Percentiles rank a stretch among this genome's conserved stretches.
phyloP scores from a whole-genome alignment of 1,140 invertebrate species.

The Caenorhabditis briggsae region DNA sequence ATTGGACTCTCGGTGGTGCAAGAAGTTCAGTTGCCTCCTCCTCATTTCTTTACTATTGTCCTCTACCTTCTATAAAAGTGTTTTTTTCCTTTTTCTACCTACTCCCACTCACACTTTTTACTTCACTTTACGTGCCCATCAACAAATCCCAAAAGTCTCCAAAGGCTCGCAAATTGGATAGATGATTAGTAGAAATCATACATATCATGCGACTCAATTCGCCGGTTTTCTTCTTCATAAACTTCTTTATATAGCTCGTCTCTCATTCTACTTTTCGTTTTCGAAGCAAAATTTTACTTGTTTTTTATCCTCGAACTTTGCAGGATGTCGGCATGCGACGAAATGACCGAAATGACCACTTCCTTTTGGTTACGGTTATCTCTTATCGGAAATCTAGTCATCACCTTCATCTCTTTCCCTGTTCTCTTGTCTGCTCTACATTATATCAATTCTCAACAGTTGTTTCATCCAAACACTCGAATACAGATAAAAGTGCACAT shows the following conservation, averaged over 20 bases:
- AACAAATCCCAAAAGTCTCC: neutral
- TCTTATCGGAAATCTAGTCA: constrained; percentile 10
- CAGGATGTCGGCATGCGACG: constrained; percentile 9
- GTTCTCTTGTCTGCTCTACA: neutral
- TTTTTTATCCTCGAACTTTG: neutral
- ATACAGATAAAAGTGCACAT: constrained; percentile 50
- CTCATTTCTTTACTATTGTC: constrained; percentile 38
- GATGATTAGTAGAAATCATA: constrained; percentile 9
- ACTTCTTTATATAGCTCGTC: neutral
- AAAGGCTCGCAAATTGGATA: neutral
- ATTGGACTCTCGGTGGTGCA: constrained; percentile 5
- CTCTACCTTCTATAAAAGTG: constrained; percentile 24
- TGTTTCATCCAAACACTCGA: constrained; percentile 16
- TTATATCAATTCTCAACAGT: constrained; percentile 34
- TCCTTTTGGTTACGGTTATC: constrained; percentile 34
- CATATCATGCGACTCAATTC: neutral
- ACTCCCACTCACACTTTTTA: neutral
- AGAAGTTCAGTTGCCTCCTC: constrained; percentile 16
- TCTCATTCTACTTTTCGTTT: neutral
- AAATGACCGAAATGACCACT: constrained; percentile 30
- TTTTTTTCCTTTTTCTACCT: constrained; percentile 1
- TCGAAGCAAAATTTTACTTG: no score
- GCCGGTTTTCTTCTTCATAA: neutral
- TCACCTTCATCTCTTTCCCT: constrained; percentile 5
- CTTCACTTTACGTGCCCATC: constrained; percentile 24